Conservation (phyloP, 2,888 invertebrate genomes). For the Epirrhoe alternata region DNA sequence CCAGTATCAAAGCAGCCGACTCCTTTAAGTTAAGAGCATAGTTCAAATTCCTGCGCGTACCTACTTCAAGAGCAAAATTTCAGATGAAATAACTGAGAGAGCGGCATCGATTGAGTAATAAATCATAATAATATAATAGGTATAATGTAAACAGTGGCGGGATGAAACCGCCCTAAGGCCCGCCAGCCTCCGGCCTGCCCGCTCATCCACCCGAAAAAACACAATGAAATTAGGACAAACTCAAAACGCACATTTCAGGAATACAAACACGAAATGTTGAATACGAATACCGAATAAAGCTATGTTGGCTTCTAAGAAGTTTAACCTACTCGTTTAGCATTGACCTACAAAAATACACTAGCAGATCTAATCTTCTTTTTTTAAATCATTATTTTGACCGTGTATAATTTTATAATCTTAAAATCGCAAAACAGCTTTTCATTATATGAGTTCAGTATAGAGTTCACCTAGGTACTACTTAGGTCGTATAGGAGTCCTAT, state of each 20-base stretch:
- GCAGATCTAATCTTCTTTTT: too few species aligned
- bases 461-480: too few species aligned
- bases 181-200: conserved; percentile 45
- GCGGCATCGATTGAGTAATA: conserved; percentile 79
- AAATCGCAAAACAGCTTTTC: too few species aligned
- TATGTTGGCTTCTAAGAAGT: not conserved
- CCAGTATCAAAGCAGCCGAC: conserved; percentile 71
- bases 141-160: conserved; percentile 75
- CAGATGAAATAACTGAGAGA: conserved; percentile 66
- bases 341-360: too few species aligned
- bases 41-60: conserved; percentile 74
- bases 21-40: conserved; percentile 70
- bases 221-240: conserved; percentile 54
- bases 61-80: conserved; percentile 63
- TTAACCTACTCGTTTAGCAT: too few species aligned
- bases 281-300: not conserved
- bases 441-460: too few species aligned
- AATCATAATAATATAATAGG: conserved; percentile 81
- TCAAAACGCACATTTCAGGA: conserved; percentile 43
- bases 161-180: conserved; percentile 52
- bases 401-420: too few species aligned
- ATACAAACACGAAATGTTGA: conserved; percentile 25
- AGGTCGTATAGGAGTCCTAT: too few species aligned
- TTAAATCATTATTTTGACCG: too few species aligned
- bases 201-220: conserved; percentile 52